Base-by-base conservation (phyloP, 2,797 vertebrate genomes). In the Loris lydekkerianus region DNA sequence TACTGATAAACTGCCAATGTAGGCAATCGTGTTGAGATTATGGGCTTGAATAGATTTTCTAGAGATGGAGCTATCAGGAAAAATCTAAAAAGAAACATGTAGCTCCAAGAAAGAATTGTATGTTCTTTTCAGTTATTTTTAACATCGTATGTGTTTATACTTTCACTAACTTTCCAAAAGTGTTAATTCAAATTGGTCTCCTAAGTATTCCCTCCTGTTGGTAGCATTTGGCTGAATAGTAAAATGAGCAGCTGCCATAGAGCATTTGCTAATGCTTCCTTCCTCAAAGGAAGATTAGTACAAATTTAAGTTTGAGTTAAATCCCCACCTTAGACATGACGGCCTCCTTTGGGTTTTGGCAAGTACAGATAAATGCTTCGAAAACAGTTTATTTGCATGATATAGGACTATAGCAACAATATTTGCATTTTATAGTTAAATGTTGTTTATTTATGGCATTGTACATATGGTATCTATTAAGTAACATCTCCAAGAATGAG, bases 161-260 rank as follows among this genome's bases (percentile, higher is more conserved):
- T 88, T 85, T 84, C 40, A 89, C 53, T 93, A 80, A 92, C 58
- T 91, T 96, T 73, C 60, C n/a, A 91, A 97, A 92, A 3, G 34
- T 94, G 93, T 91, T 97, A 85, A 96, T 94, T 94, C 92, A 75
- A 95, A 95, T 94, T 77, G 69, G 81, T 93, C 90, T 96, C 95
- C 91, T 96, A 97, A 97, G 84, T 70, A 67, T 96, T 96, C 81
- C 94, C 93, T 96, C 88, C 80, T 89, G 77, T 86, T 86, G 69
- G 93, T 81, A 95, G 80, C 84, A 37, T 94, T 89, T 89, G 78
- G 65, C 75, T 91, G 15, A 27, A 56, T 1, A 77, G 65, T 88
- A 85, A 95, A 96, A 82, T 9, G 31, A 94, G 58, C 63, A 94
- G 90, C 73, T 93, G 58, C 81, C 84, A 67, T 31, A 40, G 21